Percentiles rank a stretch among this genome's conserved stretches.
Conservation (phyloP, 2,888 invertebrate genomes). For the Rotaria sp. region DNA sequence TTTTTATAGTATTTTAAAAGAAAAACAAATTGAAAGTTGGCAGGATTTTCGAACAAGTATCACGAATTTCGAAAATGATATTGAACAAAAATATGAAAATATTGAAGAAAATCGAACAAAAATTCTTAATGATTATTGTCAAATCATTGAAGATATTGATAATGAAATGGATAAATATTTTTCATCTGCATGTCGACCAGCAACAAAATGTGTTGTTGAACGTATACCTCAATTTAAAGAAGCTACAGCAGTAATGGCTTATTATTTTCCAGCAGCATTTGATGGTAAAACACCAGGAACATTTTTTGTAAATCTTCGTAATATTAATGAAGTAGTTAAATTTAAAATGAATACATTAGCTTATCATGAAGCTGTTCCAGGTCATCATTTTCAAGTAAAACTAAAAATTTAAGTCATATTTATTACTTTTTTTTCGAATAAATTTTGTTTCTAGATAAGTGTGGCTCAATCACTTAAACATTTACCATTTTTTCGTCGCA, state of each 20-base stretch:
- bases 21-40: background rate
- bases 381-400: conserved; percentile 15
- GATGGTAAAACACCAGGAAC: background rate
- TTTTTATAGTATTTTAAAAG: background rate
- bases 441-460: background rate
- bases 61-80: background rate
- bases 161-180: background rate
- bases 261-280: background rate
- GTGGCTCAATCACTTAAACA: background rate
- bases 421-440: background rate
- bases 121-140: background rate
- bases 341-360: background rate
- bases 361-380: conserved; percentile 8
- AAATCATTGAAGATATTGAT: background rate
- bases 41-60: background rate
- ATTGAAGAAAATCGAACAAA: background rate
- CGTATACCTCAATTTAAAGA: background rate
- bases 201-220: background rate
- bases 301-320: background rate
- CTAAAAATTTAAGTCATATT: background rate
- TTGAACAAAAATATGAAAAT: background rate
- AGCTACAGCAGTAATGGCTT: background rate
- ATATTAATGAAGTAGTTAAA: background rate
- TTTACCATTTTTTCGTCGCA: background rate
- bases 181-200: background rate